phyloP scores from a whole-genome alignment of 2,113 vertebrate genomes.

The Circaetus gallicus region DNA sequence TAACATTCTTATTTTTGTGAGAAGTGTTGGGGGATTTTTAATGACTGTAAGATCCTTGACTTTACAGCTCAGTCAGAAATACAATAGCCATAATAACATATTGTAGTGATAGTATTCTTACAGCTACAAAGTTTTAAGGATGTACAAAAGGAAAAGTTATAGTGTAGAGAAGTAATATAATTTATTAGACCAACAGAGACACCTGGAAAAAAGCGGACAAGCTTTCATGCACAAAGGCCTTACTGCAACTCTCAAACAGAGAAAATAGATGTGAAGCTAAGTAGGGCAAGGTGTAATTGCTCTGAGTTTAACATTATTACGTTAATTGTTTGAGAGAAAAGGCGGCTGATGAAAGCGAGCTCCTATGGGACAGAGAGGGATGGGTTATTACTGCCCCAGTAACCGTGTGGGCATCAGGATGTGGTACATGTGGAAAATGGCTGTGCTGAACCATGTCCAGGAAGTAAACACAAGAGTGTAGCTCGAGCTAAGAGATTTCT shows the following conservation, averaged over 20 bases:
- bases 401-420: not conserved
- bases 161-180: not conserved
- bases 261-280: not conserved
- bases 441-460: not conserved
- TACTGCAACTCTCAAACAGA: not conserved
- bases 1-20: not conserved
- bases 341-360: not conserved
- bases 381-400: not conserved
- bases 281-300: not conserved
- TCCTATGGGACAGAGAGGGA: not conserved
- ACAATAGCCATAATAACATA: not conserved
- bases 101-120: not conserved
- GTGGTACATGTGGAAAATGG: accelerated
- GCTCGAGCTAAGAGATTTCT: not conserved
- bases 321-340: not conserved
- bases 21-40: not conserved
- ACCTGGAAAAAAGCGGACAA: not conserved
- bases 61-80: not conserved
- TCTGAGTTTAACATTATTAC: not conserved
- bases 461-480: not conserved
- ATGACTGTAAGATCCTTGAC: not conserved
- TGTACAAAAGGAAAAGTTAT: not conserved
- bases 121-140: not conserved
- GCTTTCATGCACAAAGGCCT: not conserved
- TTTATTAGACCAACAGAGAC: not conserved